Evolutionary conservation across 2,888 invertebrate genomes (phyloP), one percentile per base, ranked within the genome.

Genomic region (Drosophila kuntzei): DNA sequence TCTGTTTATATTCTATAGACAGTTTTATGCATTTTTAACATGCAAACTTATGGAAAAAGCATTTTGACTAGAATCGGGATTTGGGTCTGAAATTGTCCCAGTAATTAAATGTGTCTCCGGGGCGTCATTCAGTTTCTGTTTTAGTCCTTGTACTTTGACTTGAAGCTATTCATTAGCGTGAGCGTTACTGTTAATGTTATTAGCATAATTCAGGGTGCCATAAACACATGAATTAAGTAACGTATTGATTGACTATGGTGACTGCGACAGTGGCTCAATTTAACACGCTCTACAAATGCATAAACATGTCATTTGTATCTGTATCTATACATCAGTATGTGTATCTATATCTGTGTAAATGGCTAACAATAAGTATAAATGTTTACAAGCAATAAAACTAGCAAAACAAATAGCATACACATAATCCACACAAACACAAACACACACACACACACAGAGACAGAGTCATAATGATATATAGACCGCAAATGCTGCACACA

Each of bases 351-450:
- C 43, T 73, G 46, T 70, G 41, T 57, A 67, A 80, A 79, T 73
- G 68, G 51, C 71, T 46, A 67, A 68, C 78, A 80, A 76, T 81
- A 79, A 80, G 84, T 70, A 82, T 75, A 70, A 86, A 87, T 86
- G 86, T 83, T 86, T 86, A 87, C 87, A 87, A 80, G 85, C 81
- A 72, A 86, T 86, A 83, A 87, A 83, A 83, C 85, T 76, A 73
- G 67, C 71, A 70, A 75, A 60, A 69, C 74, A 69, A 77, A 77
- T 61, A 43, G 47, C 39, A 39, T 20, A 58, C 53, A 63, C 47
- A 59, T 34, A 58, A 51, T 41, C 44, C 41, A 54, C 20, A 50
- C 41, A 58, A 25, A 54, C 44, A 63, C 41, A 49, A 37, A 32
- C 41, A 39, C 43, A 32, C 27, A 57, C 47, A 53, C 20, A 27